A percentile compares a stretch with the other conserved stretches of the same genome.
Conservation (phyloP, 2,113 vertebrate species). For the Trematocara stigmaticum region DNA sequence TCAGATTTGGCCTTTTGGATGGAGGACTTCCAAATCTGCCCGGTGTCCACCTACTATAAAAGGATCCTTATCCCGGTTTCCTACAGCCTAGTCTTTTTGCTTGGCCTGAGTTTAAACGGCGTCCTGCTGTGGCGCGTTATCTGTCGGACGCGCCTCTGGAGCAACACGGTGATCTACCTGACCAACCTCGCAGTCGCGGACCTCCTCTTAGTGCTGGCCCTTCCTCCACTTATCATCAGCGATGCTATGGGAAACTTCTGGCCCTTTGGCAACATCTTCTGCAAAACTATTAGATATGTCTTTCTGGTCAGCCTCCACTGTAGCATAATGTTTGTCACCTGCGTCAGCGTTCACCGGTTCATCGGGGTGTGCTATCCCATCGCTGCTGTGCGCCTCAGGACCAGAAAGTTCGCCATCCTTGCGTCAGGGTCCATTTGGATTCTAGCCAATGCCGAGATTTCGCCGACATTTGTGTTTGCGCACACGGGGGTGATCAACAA, state of each 20-base stretch:
- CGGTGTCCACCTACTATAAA: constrained; percentile 40
- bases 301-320: constrained; percentile 63
- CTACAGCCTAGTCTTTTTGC: constrained; percentile 54
- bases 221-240: constrained; percentile 61
- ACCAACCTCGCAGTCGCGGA: constrained; percentile 60
- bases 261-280: constrained; percentile 59
- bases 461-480: constrained; percentile 52
- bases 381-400: constrained; percentile 19
- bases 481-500: constrained; percentile 25
- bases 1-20: not conserved
- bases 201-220: constrained; percentile 54
- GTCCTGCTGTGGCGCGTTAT: constrained; percentile 43
- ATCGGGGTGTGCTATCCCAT: constrained; percentile 59
- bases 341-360: constrained; percentile 64
- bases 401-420: not conserved
- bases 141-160: constrained; percentile 29
- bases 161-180: constrained; percentile 50
- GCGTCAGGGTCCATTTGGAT: constrained; percentile 20
- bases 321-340: constrained; percentile 62
- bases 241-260: constrained; percentile 36
- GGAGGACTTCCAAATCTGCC: constrained; percentile 44
- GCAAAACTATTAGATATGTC: constrained; percentile 54
- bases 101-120: constrained; percentile 58
- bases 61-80: constrained; percentile 44
- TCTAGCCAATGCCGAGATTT: constrained; percentile 33